Base-by-base conservation (phyloP, 1,140 invertebrate species). In the Psix sp. region DNA sequence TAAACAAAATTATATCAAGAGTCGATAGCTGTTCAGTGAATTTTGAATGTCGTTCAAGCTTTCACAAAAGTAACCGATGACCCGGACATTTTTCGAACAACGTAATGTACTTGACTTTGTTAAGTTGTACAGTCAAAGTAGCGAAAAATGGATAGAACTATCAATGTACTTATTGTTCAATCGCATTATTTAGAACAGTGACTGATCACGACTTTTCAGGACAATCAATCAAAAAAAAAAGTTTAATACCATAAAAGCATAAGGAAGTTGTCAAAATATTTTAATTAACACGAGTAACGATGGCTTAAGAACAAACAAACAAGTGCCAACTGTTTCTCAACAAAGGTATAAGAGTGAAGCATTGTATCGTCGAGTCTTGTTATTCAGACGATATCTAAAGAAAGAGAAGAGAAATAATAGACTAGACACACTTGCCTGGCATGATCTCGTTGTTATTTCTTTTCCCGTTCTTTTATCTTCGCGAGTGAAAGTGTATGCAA, bases 281-380 rank as follows among this genome's bases (percentile, higher is more conserved):
- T 79, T 79, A 83, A 84, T 82, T 84, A 84, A 79, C 82, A 77
- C 75, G 63, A 43, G 76, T 72, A 73, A 76, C 62, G 76, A 75
- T 48, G 60, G 74, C 62, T 71, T 66, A 81, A 79, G 82, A 80
- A 48, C 38, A 40, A 77, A 77, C 76, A 59, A 70, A 54, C 36
- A 49, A 62, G 57, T 62, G 77, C 59, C 79, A 82, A 82, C 79
- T 78, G 80, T 82, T 81, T 79, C 65, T 63, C 78, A 68, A 82
- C 81, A 84, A 83, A 82, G 81, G 60, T 73, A 62, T n/a, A n/a
- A 80, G 67, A 73, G 74, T 31, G 56, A 62, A 72, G 76, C 76
- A 84, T 84, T 84, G 80, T 84, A 79, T 83, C 82, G 76, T 79
- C 63, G 72, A 68, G 75, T 76, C 80, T 84, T 82, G 80, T 82